A percentile compares a stretch with the other conserved stretches of the same genome.
Conservation (phyloP, 2,888 invertebrate genomes). For the Netelia virgata region DNA sequence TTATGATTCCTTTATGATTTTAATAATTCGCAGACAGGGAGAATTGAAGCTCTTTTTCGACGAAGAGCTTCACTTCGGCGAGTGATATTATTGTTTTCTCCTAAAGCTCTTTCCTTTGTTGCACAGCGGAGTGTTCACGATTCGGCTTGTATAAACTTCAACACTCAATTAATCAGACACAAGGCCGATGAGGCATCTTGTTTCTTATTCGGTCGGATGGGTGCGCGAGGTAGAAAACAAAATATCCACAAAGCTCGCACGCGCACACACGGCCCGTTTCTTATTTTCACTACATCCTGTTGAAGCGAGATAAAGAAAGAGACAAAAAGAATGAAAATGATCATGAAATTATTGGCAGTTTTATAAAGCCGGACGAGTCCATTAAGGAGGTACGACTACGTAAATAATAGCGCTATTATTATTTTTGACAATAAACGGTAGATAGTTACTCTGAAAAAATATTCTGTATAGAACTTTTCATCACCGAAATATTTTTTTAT, state of each 20-base stretch:
- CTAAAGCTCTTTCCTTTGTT: constrained; percentile 12
- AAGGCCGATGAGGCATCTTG: constrained; percentile 74
- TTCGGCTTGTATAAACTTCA: constrained; percentile 41
- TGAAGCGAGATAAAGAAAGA: constrained; percentile 67
- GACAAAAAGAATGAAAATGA: constrained; percentile 26
- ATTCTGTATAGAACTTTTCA: too few relatives aligned
- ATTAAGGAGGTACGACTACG: neutral
- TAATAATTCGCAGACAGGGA: neutral
- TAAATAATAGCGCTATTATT: constrained; percentile 9
- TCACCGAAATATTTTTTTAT: too few relatives aligned
- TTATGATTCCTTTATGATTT: too few relatives aligned
- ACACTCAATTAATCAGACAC: constrained; percentile 72
- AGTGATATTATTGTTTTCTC: constrained; percentile 11
- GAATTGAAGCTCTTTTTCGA: constrained; percentile 5
- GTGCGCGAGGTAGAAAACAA: constrained; percentile 75
- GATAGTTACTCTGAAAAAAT: too few relatives aligned
- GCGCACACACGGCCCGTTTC: constrained; percentile 42
- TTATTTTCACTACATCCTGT: constrained; percentile 73
- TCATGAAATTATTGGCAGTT: constrained; percentile 29
- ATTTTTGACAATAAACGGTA: too few relatives aligned
- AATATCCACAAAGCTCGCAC: constrained; percentile 71
- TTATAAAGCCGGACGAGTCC: neutral
- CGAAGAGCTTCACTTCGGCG: constrained; percentile 2
- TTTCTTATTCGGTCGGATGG: constrained; percentile 21
- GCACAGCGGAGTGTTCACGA: constrained; percentile 42